These are phyloP conservation scores for Drosophila ironensis DNA, from an alignment of 1,140 invertebrate genomes.

Conservation along the genomic window DNA sequence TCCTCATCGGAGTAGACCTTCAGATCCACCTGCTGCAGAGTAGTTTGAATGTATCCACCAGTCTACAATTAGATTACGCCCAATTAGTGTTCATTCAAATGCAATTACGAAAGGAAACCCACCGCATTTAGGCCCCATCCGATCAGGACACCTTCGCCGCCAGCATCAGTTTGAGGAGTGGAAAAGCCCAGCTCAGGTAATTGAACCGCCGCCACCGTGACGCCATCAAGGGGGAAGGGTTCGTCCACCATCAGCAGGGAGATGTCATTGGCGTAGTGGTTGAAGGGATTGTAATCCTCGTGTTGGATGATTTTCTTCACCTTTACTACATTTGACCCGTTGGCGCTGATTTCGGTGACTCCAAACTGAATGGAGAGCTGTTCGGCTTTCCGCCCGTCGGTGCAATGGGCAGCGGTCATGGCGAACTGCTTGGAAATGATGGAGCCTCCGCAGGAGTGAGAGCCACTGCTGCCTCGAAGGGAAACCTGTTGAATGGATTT, in stretches of 20 bases:
- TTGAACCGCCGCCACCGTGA: conserved; percentile 54
- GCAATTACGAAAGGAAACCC: not conserved
- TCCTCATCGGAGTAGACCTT: conserved; percentile 79
- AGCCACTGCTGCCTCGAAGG: conserved; percentile 56
- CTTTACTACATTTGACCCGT: conserved; percentile 56
- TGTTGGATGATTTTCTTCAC: conserved; percentile 75
- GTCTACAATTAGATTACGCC: conserved; percentile 57
- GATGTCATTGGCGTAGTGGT: conserved; percentile 74
- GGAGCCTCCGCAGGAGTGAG: conserved; percentile 84
- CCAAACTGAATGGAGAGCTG: conserved; percentile 63
- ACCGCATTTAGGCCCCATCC: conserved; percentile 79
- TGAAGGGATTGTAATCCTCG: conserved; percentile 54
- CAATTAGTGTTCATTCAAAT: not conserved
- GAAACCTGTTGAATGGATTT: conserved; percentile 58
- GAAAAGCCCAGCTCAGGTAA: conserved; percentile 45
- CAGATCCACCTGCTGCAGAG: conserved; percentile 76
- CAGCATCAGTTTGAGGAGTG: conserved; percentile 49
- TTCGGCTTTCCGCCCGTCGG: conserved; percentile 56
- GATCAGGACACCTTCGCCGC: conserved; percentile 53
- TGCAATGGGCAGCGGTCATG: conserved; percentile 85
- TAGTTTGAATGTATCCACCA: conserved; percentile 62
- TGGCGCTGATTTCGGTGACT: conserved; percentile 36
- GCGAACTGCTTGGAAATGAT: conserved; percentile 83
- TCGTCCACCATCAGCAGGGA: conserved; percentile 51
- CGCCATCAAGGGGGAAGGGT: conserved; percentile 50